phyloP scores from a whole-genome alignment of 2,113 vertebrate species.

The Balaeniceps rex region DNA sequence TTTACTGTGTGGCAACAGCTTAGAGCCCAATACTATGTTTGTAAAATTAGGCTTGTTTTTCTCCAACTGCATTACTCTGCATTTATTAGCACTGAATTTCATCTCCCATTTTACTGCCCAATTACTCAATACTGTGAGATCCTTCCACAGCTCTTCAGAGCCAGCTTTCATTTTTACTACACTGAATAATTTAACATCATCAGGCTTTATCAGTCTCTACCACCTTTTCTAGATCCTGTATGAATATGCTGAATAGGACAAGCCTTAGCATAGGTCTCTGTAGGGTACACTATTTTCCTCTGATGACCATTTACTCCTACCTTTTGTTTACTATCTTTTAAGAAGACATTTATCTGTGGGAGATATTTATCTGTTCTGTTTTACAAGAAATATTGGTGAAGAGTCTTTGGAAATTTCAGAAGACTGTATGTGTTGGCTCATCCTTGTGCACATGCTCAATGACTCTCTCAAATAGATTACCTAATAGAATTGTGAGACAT shows the following conservation, averaged over 20 bases:
- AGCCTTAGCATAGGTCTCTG: neutral
- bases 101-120: slow-evolving; percentile 36
- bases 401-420: neutral
- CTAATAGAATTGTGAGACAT: neutral
- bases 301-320: neutral
- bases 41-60: slow-evolving; percentile 30
- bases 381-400: neutral
- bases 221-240: slow-evolving; percentile 50
- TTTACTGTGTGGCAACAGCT: slow-evolving; percentile 1
- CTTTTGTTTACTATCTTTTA: neutral
- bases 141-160: slow-evolving; percentile 40
- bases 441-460: neutral
- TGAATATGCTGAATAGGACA: neutral
- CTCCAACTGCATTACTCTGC: slow-evolving; percentile 5
- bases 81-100: slow-evolving; percentile 57
- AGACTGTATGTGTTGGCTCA: neutral
- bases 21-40: neutral
- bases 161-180: slow-evolving; percentile 49
- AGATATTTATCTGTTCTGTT: neutral
- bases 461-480: neutral
- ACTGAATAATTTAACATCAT: slow-evolving; percentile 55
- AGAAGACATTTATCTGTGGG: neutral
- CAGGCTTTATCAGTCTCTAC: slow-evolving; percentile 45
- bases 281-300: neutral
- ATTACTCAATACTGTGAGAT: slow-evolving; percentile 40